Evolutionary conservation across 2,797 vertebrate genomes (phyloP).

Genomic region (Mallotus villosus): DNA sequence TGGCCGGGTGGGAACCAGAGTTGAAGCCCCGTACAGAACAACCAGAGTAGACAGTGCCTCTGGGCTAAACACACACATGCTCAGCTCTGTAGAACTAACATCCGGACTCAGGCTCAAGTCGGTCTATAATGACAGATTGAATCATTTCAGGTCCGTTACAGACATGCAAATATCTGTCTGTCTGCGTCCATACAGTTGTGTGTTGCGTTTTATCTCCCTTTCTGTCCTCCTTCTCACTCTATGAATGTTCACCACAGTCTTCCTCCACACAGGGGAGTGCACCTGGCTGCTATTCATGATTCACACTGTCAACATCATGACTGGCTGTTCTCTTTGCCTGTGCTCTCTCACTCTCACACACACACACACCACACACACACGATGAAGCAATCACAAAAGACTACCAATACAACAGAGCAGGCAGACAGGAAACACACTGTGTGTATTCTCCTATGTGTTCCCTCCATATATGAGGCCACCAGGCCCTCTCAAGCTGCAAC

Average conservation of each 20-base stretch:
- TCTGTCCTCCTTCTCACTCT: too few relatives aligned
- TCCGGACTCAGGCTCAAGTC: conserved; percentile 41
- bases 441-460: neutral
- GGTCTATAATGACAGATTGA: too few relatives aligned
- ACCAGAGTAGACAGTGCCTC: conserved; percentile 35
- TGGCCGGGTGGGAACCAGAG: conserved; percentile 40
- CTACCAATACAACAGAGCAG: neutral
- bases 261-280: too few relatives aligned
- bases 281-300: too few relatives aligned
- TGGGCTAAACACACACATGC: conserved; percentile 61
- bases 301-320: conserved; percentile 53
- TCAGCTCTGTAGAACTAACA: conserved; percentile 57
- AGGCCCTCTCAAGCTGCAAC: neutral
- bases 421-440: conserved; percentile 22
- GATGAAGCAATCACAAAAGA: conserved; percentile 29
- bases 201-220: too few relatives aligned
- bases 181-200: too few relatives aligned
- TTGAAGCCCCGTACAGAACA: conserved; percentile 35
- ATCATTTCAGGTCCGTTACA: too few relatives aligned
- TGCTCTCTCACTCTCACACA: neutral
- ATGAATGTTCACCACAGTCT: too few relatives aligned
- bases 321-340: conserved; percentile 35
- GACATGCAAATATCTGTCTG: too few relatives aligned
- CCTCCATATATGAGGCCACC: neutral
- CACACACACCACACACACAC: conserved; percentile 12